Conservation (phyloP, 2,888 invertebrate genomes). For the Orthonychiurus folsomi region DNA sequence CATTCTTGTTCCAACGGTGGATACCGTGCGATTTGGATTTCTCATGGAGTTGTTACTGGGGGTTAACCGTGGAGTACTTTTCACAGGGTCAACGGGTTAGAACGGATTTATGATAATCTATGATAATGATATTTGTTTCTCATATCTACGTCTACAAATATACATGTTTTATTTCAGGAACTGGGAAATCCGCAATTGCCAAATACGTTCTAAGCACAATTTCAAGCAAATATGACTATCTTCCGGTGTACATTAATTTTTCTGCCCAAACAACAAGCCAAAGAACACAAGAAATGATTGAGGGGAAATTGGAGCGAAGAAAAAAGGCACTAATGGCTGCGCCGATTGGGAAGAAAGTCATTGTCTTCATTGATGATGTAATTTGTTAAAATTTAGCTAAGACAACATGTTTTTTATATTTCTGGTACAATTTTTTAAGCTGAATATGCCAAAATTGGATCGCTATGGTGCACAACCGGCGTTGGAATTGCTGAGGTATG, state of each 20-base stretch:
- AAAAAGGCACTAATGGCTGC: conserved; percentile 71
- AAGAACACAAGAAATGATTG: conserved; percentile 74
- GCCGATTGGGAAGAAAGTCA: conserved; percentile 69
- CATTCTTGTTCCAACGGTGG: conserved; percentile 80
- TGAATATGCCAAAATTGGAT: conserved; percentile 77
- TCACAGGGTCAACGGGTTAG: conserved; percentile 85
- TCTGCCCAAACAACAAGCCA: conserved; percentile 83
- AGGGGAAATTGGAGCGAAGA: conserved; percentile 71
- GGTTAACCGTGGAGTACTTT: conserved; percentile 67
- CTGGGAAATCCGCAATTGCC: conserved; percentile 81
- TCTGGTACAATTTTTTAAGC: background rate
- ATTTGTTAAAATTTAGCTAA: background rate
- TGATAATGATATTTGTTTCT: background rate
- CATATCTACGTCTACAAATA: too few species aligned
- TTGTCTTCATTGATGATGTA: conserved; percentile 84
- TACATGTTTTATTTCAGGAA: conserved; percentile 53
- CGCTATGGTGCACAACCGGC: conserved; percentile 86
- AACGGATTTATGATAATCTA: conserved; percentile 26
- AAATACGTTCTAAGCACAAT: conserved; percentile 62
- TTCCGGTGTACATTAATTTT: conserved; percentile 74
- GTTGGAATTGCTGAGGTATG: conserved; percentile 76
- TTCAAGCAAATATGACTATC: conserved; percentile 52
- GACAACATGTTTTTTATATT: conserved; percentile 2
- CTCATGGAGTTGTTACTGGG: conserved; percentile 65
- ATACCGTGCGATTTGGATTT: conserved; percentile 78